Conservation (phyloP, 1,140 invertebrate genomes). For the Daktulosphaira vitifoliae region DNA sequence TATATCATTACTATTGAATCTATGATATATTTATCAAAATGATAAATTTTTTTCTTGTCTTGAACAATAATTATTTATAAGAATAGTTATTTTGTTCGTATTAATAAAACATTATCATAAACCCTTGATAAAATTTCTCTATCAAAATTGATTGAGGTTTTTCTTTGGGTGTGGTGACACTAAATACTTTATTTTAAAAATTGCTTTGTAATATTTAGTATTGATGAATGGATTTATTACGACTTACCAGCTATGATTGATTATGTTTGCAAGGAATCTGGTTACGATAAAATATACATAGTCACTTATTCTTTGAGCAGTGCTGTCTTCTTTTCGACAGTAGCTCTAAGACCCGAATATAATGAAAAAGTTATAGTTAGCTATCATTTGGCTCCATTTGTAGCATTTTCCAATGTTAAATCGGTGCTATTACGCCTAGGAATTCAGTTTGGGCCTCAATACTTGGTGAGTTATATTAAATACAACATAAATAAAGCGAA, state of each 20-base stretch:
- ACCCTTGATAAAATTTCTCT: too few relatives aligned
- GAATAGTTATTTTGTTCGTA: too few relatives aligned
- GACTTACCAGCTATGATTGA: slow-evolving; percentile 56
- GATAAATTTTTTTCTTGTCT: too few relatives aligned
- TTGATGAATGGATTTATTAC: slow-evolving; percentile 55
- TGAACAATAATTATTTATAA: too few relatives aligned
- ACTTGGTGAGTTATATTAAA: slow-evolving; percentile 16
- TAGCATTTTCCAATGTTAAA: slow-evolving; percentile 12
- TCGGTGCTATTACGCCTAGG: background rate
- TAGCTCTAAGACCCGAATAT: slow-evolving; percentile 47
- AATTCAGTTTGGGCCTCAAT: background rate
- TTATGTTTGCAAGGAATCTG: slow-evolving; percentile 49
- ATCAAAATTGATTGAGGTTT: too few relatives aligned
- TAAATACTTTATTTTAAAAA: too few relatives aligned
- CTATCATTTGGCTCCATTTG: slow-evolving; percentile 45
- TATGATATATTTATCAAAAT: too few relatives aligned
- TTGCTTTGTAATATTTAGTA: slow-evolving; percentile 43
- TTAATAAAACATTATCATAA: too few relatives aligned
- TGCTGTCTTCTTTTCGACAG: slow-evolving; percentile 45
- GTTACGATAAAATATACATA: slow-evolving; percentile 47
- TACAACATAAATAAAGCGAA: too few relatives aligned
- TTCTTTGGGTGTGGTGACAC: too few relatives aligned
- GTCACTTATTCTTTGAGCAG: slow-evolving; percentile 55
- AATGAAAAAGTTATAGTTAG: slow-evolving; percentile 45
- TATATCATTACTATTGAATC: too few relatives aligned